phyloP scores from a whole-genome alignment of 1,140 invertebrate species.

The Bombus fervidus region DNA sequence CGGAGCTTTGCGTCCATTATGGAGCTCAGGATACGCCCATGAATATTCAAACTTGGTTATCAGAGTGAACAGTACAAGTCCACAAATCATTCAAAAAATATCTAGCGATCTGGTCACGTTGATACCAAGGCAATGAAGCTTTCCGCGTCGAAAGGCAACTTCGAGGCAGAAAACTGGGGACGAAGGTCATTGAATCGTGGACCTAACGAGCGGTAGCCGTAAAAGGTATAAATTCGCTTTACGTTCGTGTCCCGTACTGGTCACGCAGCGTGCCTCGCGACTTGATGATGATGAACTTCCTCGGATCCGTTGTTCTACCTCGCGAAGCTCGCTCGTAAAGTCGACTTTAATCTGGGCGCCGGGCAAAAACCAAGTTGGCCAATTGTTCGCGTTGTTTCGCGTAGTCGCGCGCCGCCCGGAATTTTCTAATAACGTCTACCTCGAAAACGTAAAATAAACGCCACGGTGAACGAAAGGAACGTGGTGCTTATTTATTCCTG shows the following conservation, averaged over 20 bases:
- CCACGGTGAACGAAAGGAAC: neutral
- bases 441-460: neutral
- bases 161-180: constrained; percentile 19
- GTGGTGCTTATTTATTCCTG: neutral
- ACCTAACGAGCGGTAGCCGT: constrained; percentile 73
- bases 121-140: neutral
- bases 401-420: constrained; percentile 8
- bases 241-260: constrained; percentile 59
- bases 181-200: constrained; percentile 65
- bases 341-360: constrained; percentile 75
- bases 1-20: neutral
- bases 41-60: constrained; percentile 6
- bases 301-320: constrained; percentile 63
- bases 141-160: constrained; percentile 4
- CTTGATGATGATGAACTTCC: constrained; percentile 81
- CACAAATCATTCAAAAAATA: constrained; percentile 19
- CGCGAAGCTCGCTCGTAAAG: constrained; percentile 77
- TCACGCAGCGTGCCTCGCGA: constrained; percentile 65
- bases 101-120: neutral
- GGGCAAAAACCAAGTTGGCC: constrained; percentile 60
- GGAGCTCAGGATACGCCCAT: neutral
- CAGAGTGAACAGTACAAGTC: neutral
- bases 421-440: constrained; percentile 38
- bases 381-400: constrained; percentile 58
- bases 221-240: constrained; percentile 75